phyloP scores from a whole-genome alignment of 2,797 vertebrate genomes.

The Thaleichthys pacificus region DNA sequence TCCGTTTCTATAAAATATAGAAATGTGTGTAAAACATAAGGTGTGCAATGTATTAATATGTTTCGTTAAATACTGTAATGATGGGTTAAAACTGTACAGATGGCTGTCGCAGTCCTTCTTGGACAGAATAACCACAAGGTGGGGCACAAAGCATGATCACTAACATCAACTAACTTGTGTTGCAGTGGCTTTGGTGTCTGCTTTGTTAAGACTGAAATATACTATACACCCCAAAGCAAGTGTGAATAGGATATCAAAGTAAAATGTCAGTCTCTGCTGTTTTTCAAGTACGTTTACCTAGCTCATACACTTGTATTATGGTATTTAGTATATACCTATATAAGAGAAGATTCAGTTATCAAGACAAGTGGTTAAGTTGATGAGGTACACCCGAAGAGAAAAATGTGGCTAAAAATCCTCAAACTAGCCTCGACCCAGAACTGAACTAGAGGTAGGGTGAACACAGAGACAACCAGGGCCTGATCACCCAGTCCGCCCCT shows the following conservation, averaged over 20 bases:
- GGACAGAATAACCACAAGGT: constrained; percentile 10
- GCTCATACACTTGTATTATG: not conserved
- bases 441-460: constrained; percentile 10
- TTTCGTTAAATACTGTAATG: too few species aligned
- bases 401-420: not conserved
- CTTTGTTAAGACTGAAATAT: not conserved
- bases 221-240: too few species aligned
- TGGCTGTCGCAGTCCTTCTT: not conserved
- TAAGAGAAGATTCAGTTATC: too few species aligned
- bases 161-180: not conserved
- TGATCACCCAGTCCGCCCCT: constrained; percentile 18
- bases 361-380: too few species aligned
- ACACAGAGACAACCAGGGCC: not conserved
- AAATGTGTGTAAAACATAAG: too few species aligned
- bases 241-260: too few species aligned
- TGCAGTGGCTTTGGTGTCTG: not conserved
- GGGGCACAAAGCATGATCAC: not conserved
- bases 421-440: not conserved
- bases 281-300: not conserved
- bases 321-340: not conserved
- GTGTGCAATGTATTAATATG: too few species aligned
- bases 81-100: too few species aligned
- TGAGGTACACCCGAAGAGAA: not conserved
- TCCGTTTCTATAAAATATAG: not conserved
- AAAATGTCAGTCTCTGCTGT: not conserved